Base-by-base conservation (phyloP, 2,888 invertebrate species). In the Agrochola macilenta region DNA sequence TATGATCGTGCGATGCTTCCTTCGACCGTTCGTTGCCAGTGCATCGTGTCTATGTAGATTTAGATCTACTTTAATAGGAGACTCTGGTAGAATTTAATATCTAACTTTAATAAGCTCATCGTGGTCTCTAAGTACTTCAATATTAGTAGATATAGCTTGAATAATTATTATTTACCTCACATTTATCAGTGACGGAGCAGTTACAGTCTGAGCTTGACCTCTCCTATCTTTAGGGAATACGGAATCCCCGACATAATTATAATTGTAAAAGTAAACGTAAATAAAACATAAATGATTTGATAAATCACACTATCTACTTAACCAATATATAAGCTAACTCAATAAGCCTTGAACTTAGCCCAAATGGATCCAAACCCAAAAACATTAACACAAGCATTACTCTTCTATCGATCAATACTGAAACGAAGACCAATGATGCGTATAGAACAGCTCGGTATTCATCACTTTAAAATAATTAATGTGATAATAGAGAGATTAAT, bases 401-500 rank as follows among this genome's bases (percentile, higher is more conserved):
- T 58, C 17, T 35, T 46, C 30, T 4, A n/a, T 20, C 12, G 35
- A 68, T 77, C 35, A 60, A 69, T 82, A 65, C 9, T 9, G 23
- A 35, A 73, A 46, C 23, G 69, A 70, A 74, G 60, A 23, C 14
- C 35, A 80, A 52, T 76, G 65, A 60, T 69, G 65, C 79, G 72
- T 78, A 69, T 14, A 3, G 8, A 52, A 69, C n/a, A 75, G 65
- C 61, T 58, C 60, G 57, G 11, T 61, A 77, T 79, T 76, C 52
- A 68, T 71, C 26, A 64, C 63, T 66, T 81, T 26, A 82, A 76
- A 68, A 52, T 71, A 69, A 77, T 82, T 78, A 81, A 35, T 39
- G 61, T 35, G 57, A 79, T 78, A 80, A 81, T 81, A 69, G 82
- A 78, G 66, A 78, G 71, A 83, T 85, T 88, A 88, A 88, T 88